Evolutionary conservation across 2,113 vertebrate genomes (phyloP).

Genomic region (Calypte anna): DNA sequence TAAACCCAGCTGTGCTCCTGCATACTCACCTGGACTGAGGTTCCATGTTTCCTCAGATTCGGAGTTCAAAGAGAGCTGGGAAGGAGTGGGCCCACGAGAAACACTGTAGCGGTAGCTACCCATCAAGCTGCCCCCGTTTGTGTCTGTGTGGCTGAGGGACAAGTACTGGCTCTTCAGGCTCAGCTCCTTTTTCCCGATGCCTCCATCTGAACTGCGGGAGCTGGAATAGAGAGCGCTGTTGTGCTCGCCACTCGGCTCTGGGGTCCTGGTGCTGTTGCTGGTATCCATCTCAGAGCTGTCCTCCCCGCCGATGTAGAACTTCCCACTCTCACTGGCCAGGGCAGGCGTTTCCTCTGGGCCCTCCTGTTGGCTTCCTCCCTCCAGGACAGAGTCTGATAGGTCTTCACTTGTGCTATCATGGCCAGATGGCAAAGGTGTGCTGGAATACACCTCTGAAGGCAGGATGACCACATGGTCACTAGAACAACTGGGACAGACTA

Average conservation of each 20-base stretch:
- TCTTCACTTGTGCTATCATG: background rate
- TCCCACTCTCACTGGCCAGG: background rate
- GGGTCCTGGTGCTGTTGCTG: conserved; percentile 44
- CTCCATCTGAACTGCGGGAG: conserved; percentile 24
- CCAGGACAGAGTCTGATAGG: conserved; percentile 38
- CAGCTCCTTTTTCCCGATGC: background rate
- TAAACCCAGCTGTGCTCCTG: background rate
- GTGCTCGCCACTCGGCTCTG: background rate
- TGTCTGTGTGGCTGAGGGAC: conserved; percentile 47
- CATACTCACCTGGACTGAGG: conserved; percentile 70
- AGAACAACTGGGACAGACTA: conserved; percentile 86
- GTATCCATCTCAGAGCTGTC: conserved; percentile 31
- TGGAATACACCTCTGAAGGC: conserved; percentile 69
- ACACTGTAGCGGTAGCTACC: conserved; percentile 54
- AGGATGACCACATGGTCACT: conserved; percentile 91
- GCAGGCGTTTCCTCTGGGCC: background rate
- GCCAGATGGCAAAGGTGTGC: conserved; percentile 60
- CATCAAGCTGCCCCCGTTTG: conserved; percentile 9
- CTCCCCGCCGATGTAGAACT: conserved; percentile 69
- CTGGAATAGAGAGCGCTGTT: background rate
- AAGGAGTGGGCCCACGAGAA: conserved; percentile 20
- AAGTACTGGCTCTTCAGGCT: background rate
- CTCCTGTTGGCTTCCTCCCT: conserved; percentile 51
- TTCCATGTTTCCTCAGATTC: conserved; percentile 48
- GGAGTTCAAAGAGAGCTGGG: background rate